These are phyloP conservation scores for Heteromyza rotundicornis DNA, from an alignment of 2,888 invertebrate genomes.

Conservation along the genomic window DNA sequence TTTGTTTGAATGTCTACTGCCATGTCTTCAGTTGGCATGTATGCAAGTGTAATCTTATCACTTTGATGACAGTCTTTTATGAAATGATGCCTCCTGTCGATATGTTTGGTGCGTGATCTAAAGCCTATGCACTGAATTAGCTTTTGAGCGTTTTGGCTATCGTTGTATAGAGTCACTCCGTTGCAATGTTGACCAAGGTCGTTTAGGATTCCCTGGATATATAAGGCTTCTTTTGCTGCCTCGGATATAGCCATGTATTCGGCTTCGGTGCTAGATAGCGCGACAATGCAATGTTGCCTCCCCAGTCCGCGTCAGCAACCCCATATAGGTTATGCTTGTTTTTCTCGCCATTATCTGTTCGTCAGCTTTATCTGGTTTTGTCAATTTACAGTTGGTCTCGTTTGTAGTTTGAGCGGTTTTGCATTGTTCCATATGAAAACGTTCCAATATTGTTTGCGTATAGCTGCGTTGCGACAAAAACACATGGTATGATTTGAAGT, in stretches of 20 bases:
- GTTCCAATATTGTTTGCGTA: constrained; percentile 25
- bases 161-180: constrained; percentile 26
- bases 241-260: constrained; percentile 32
- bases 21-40: constrained; percentile 30
- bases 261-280: constrained; percentile 31
- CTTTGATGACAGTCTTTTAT: constrained; percentile 23
- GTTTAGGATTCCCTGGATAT: constrained; percentile 20
- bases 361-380: constrained; percentile 13
- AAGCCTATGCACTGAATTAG: constrained; percentile 21
- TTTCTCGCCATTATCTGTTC: constrained; percentile 21
- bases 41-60: constrained; percentile 20
- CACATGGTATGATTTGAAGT: constrained; percentile 2
- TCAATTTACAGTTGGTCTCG: constrained; percentile 22
- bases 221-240: constrained; percentile 29
- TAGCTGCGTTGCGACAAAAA: constrained; percentile 15
- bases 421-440: constrained; percentile 26
- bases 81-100: constrained; percentile 29
- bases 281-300: constrained; percentile 21
- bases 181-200: constrained; percentile 18
- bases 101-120: constrained; percentile 30
- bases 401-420: constrained; percentile 25
- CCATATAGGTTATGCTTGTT: constrained; percentile 15
- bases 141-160: constrained; percentile 31
- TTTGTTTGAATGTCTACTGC: constrained; percentile 31
- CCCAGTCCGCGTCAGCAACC: constrained; percentile 35